phyloP scores from a whole-genome alignment of 2,113 vertebrate species.

The Balaeniceps rex region DNA sequence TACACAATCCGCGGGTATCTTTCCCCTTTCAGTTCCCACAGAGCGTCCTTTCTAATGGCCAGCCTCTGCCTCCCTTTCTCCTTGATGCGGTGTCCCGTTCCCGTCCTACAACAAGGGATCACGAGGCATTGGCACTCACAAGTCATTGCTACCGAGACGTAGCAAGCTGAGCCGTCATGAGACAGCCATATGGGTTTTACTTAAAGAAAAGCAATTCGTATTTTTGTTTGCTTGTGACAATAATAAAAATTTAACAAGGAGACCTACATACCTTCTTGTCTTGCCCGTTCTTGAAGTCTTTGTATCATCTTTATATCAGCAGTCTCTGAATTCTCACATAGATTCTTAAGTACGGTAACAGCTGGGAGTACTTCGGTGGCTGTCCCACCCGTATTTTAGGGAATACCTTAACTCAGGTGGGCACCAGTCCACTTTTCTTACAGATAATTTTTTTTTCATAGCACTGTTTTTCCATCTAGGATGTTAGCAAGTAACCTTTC shows the following conservation, averaged over 20 bases:
- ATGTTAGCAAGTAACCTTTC: neutral
- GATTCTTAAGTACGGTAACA: neutral
- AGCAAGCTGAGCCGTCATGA: neutral
- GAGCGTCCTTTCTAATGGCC: neutral
- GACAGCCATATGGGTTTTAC: neutral
- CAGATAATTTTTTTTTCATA: neutral
- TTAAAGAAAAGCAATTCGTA: neutral
- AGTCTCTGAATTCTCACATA: neutral
- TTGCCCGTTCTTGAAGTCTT: neutral
- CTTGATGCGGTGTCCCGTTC: neutral
- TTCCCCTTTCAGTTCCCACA: neutral
- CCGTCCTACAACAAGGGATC: neutral
- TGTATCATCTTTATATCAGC: neutral
- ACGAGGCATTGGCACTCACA: neutral
- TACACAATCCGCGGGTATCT: accelerated
- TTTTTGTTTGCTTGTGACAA: neutral
- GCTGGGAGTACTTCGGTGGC: neutral
- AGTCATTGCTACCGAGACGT: neutral
- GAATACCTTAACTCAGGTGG: neutral
- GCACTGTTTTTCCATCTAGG: neutral
- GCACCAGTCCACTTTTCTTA: neutral
- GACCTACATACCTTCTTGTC: neutral
- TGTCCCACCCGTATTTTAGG: neutral
- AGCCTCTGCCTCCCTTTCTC: neutral
- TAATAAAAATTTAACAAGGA: neutral